phyloP scores from a whole-genome alignment of 2,113 vertebrate species.

The Thinocorus orbignyianus region DNA sequence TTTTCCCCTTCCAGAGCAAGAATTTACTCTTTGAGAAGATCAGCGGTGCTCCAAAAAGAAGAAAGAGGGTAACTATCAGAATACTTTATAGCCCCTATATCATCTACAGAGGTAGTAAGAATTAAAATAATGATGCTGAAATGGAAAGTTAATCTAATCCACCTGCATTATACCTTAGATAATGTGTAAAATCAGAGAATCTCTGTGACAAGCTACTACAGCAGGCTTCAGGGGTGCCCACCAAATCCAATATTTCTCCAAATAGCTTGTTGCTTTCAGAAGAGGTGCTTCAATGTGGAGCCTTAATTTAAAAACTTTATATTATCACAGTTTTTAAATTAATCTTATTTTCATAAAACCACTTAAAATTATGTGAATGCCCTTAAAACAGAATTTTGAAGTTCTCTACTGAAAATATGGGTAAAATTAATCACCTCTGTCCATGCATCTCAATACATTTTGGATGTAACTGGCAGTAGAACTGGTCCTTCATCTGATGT shows the following conservation, averaged over 20 bases:
- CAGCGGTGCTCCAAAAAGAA: slow-evolving; percentile 86
- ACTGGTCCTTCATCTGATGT: neutral
- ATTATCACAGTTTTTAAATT: neutral
- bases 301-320: neutral
- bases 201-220: neutral
- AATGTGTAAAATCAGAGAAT: neutral
- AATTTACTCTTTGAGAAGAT: slow-evolving; percentile 92
- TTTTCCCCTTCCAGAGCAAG: slow-evolving; percentile 83
- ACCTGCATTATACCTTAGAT: neutral
- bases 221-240: neutral
- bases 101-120: neutral
- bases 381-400: neutral
- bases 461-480: neutral
- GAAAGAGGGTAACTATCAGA: slow-evolving; percentile 86
- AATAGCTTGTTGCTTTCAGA: neutral
- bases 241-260: neutral
- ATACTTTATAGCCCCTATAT: neutral
- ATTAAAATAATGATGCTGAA: neutral
- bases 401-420: neutral
- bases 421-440: neutral
- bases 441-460: neutral
- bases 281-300: neutral
- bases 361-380: neutral
- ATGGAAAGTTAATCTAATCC: neutral
- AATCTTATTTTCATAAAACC: neutral